phyloP scores from a whole-genome alignment of 92 coral and sea anemone species.

The Parazoanthus swiftii region DNA sequence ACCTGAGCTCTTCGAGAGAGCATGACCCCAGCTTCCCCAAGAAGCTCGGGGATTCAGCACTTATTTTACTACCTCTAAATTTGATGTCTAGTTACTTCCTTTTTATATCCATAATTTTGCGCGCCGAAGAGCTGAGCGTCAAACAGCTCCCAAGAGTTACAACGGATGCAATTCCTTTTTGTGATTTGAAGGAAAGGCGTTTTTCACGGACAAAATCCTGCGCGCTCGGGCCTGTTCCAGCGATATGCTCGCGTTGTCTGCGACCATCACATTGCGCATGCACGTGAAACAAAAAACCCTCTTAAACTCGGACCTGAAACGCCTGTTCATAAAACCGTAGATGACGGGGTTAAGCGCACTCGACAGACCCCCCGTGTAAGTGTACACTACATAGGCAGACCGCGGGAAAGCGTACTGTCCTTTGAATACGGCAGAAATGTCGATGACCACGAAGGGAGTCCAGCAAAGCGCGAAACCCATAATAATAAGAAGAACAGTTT shows the following conservation, averaged over 20 bases:
- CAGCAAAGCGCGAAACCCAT: conserved; percentile 41
- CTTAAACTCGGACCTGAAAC: conserved; percentile 31
- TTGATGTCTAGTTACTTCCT: no score
- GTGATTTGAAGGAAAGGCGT: background rate
- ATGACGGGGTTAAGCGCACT: conserved; percentile 40
- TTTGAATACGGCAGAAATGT: conserved; percentile 13
- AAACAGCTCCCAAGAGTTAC: no score
- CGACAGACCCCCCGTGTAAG: conserved; percentile 20
- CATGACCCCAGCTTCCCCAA: no score
- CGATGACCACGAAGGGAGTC: conserved; percentile 33
- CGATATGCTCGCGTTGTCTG: background rate
- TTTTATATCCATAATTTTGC: no score
- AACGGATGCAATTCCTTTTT: background rate
- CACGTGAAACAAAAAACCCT: background rate
- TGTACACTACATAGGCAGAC: conserved; percentile 15
- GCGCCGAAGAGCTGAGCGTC: no score
- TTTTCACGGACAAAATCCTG: background rate
- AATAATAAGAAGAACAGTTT: conserved; percentile 40
- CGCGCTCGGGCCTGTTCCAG: background rate
- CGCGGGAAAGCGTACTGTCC: conserved; percentile 33
- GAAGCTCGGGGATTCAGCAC: no score
- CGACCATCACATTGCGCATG: conserved; percentile 1
- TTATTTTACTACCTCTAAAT: no score
- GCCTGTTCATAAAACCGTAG: conserved; percentile 38
- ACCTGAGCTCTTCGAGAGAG: no score